Evolutionary conservation across 2,113 vertebrate genomes (phyloP), one percentile per base, ranked within the genome.

Genomic region (Dasyornis broadbenti): DNA sequence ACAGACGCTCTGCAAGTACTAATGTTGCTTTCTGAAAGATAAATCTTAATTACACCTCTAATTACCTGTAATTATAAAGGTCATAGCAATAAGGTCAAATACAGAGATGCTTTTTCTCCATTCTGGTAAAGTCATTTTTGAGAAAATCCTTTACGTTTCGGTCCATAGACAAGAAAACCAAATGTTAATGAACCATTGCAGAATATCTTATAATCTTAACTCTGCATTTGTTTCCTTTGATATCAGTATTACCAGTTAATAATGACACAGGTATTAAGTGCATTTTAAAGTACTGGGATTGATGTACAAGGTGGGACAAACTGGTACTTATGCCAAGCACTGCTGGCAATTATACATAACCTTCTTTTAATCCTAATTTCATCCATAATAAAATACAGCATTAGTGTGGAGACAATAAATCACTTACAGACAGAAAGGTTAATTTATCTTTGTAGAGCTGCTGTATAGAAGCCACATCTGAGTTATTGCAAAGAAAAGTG

Each of bases 361-460:
- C 64, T 76, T 84, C 35, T 85, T 94, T 96, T 91, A 94, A 76
- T 91, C 94, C 31, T 92, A 84, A 96, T 92, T 93, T 76, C 15
- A 81, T 69, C 42, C 37, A 61, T 95, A 97, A 92, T 63, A 28
- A 86, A 87, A 90, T 21, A 44, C 21, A 78, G 4, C 45, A 66
- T 79, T 78, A 81, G 6, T 44, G 35, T 87, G 50, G 45, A 96
- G 72, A 94, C 37, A 89, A 88, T 91, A 94, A 97, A 85, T 95
- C 78, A 90, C 22, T 92, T 94, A 85, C 10, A 70, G 88, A 82
- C 70, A 70, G 89, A 92, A 94, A 27, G 81, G 59, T 73, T 90
- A 37, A 81, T 88, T 95, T 95, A 70, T 86, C 89, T 94, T 96
- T 76, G 42, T 44, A 85, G 86, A 86, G 26, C 24, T 42, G 26